Percentiles rank a stretch among this genome's conserved stretches.
Evolutionary conservation across 2,797 vertebrate species (phyloP).

Genomic region (Pipistrellus nathusii): DNA sequence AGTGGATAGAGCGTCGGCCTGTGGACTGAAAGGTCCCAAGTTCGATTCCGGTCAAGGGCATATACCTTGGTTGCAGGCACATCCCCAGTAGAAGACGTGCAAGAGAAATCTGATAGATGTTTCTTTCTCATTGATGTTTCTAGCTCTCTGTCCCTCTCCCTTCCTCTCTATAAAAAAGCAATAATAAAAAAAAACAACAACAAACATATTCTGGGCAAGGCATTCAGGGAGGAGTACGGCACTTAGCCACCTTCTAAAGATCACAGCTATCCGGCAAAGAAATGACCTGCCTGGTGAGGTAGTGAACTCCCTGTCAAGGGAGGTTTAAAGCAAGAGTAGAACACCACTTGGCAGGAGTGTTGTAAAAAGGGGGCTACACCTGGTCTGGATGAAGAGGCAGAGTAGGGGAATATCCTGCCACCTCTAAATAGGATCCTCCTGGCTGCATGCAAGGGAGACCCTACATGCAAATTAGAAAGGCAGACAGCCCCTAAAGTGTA

Average conservation of each 20-base stretch:
- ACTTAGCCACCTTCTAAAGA: neutral
- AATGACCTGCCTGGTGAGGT: slow-evolving; percentile 64
- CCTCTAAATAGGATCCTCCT: neutral
- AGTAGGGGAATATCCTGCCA: neutral
- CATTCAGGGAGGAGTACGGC: neutral
- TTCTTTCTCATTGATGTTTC: no score
- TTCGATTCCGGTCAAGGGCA: no score
- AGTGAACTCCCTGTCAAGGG: slow-evolving; percentile 39
- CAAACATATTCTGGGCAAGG: neutral
- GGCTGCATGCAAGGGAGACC: neutral
- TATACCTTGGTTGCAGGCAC: no score
- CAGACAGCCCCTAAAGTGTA: neutral
- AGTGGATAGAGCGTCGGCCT: no score
- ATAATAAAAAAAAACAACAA: no score
- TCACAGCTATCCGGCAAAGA: neutral
- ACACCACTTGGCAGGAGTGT: slow-evolving; percentile 48
- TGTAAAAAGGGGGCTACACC: neutral
- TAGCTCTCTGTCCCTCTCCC: no score
- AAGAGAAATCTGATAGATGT: no score
- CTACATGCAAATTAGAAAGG: neutral
- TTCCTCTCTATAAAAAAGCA: no score
- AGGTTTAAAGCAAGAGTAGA: slow-evolving; percentile 9
- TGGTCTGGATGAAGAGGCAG: neutral
- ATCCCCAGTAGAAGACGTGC: no score
- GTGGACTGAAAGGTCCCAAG: no score